Evolutionary conservation across 2,113 vertebrate genomes (phyloP).

Genomic region (Lagenorhynchus albirostris): DNA sequence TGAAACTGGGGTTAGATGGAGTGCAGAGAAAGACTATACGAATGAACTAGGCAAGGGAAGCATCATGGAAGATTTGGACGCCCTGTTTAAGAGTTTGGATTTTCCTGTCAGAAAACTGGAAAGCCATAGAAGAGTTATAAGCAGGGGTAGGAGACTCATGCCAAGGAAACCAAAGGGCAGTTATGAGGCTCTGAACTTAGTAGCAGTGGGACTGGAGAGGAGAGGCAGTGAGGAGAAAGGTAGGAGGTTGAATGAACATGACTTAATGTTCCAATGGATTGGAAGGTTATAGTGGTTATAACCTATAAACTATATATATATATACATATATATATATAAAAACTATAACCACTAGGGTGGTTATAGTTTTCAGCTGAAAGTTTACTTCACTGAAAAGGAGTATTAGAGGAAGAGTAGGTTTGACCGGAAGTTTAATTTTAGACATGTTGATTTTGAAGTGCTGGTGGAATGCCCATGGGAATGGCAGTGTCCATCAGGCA

Average conservation of each 20-base stretch:
- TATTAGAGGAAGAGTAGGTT: background rate
- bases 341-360: background rate
- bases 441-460: background rate
- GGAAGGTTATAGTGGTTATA: background rate
- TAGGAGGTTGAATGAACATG: background rate
- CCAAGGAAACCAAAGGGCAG: background rate
- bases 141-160: background rate
- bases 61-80: background rate
- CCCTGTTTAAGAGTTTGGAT: background rate
- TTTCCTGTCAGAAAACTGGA: background rate
- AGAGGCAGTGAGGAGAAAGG: background rate
- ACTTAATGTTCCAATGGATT: background rate
- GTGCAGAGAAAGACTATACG: background rate
- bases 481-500: background rate
- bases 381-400: background rate
- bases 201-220: background rate
- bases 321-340: too few relatives aligned
- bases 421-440: background rate
- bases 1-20: conserved; percentile 11
- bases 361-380: background rate
- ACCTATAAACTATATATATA: too few relatives aligned
- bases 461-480: background rate
- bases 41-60: background rate
- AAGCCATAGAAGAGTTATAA: background rate
- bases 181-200: background rate